Base-by-base conservation (phyloP, 2,113 vertebrate species). In the Channa argus region DNA sequence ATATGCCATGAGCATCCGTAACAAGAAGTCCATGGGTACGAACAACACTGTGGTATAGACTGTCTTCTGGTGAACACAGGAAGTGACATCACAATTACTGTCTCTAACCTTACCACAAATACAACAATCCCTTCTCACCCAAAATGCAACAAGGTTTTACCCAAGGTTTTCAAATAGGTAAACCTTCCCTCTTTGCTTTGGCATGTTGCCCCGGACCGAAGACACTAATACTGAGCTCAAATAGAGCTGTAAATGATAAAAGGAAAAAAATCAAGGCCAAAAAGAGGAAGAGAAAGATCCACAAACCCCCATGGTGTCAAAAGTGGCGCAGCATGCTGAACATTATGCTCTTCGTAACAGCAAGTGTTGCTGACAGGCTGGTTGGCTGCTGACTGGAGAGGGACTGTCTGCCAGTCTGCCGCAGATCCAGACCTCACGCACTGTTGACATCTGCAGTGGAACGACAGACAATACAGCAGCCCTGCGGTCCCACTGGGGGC, bases 1-100 rank as follows among this genome's bases (percentile, higher is more conserved):
- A 89, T 99, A 98, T 80, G 97, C 98, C 95, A 99, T 99, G 98
- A 98, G 96, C 87, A 94, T 96, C 85, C 97, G 95, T 63, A 96
- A 95, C 94, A 96, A 88, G 94, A 98, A 95, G 92, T 82, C 93
- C 82, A 92, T 95, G 90, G 96, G 96, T 59, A 93, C 93, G 63
- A 98, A 96, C 93, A 97, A 94, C 90, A 95, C 96, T 4, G 94
- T 95, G 7, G 96, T 97, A 88, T 97, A 97, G 89, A 85, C 86
- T 82, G 75, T 51, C 72, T 76, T 63, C 79, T 86, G 41, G 43
- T 76, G 72, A 51, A 64, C 38, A 15, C 77, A 77, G 77, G 63
- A 84, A 66, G 71, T 58, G 79, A 80, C 81, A 61, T 78, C 88
- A 69, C 38, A 62, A 41, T 73, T 66, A 74, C 44, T 61, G 6